These are phyloP conservation scores for Lasioglossum oenotherae DNA, from an alignment of 2,888 invertebrate genomes.

Conservation along the genomic window DNA sequence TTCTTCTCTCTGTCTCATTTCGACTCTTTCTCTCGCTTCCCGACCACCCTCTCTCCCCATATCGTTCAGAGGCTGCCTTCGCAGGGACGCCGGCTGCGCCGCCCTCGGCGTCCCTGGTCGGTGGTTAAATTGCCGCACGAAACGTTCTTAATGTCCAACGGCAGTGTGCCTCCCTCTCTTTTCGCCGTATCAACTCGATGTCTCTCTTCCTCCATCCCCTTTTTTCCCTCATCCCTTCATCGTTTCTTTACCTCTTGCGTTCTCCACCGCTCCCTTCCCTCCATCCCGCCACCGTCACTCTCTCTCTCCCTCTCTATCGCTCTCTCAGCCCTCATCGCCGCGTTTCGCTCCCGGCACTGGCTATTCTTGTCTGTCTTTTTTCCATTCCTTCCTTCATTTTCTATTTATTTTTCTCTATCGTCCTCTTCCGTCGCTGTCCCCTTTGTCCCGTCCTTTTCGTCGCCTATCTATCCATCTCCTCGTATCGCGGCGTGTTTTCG, in stretches of 20 bases:
- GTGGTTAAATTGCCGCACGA: constrained; percentile 75
- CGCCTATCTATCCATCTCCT: constrained; percentile 42
- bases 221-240: constrained; percentile 24
- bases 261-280: not conserved
- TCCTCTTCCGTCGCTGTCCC: constrained; percentile 17
- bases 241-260: constrained; percentile 27
- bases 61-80: constrained; percentile 48
- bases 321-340: not conserved
- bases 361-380: constrained; percentile 30
- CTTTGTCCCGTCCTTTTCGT: constrained; percentile 20
- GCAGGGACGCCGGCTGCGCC: constrained; percentile 61
- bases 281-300: not conserved
- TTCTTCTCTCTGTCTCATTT: constrained; percentile 43
- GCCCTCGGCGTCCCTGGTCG: constrained; percentile 64
- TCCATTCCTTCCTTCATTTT: constrained; percentile 36
- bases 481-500: constrained; percentile 63
- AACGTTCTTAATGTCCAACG: constrained; percentile 78
- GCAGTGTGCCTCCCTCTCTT: constrained; percentile 54
- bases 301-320: constrained; percentile 10
- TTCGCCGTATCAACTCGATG: constrained; percentile 45
- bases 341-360: constrained; percentile 12
- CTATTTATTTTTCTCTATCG: constrained; percentile 31
- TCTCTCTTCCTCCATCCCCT: constrained; percentile 23
- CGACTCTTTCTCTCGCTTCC: constrained; percentile 34
- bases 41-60: constrained; percentile 28